Base-by-base conservation (phyloP, 2,888 invertebrate genomes). In the Leptopilina drosophilae region DNA sequence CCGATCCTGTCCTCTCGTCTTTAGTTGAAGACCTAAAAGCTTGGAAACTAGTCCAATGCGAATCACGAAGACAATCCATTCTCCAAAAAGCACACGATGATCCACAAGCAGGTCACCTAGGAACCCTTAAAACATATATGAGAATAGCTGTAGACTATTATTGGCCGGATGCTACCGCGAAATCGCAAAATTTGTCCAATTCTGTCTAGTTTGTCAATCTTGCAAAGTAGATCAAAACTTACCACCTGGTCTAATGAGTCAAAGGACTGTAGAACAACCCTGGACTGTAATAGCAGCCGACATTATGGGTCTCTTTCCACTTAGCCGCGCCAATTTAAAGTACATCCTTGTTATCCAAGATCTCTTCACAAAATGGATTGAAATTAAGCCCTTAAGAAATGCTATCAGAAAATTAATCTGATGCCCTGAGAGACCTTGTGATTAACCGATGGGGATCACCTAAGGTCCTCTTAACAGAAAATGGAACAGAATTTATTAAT, bases 311-410 rank as follows among this genome's bases (percentile, higher is more conserved):
- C 87, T 86, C 0, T 78, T 85, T 1, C 86, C 86, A 2, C 78
- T 62, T 0, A 80, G 79, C 0, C 65, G 42, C 14, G 0, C 46
- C 0, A 82, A 84, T 0, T 79, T 67, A 62, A 14, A 56, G 0
- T 87, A 84, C 53, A 56, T 86, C 5, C 49, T 87, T 1, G 83
- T 87, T 0, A 59, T 87, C 0, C 79, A 80, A 9, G 87, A 88
- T 64, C 66, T 81, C 2, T 87, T 87, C 56, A 83, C 81, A 0
- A 83, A 84, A 20, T 86, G 81, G 77, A 69, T 84, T 0, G 76
- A 85, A 26, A 76, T 82, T 1, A 62, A 64, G 12, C 83, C 87
- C 0, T 8, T 87, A 0, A 65, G 82, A 2, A 81, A 56, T 5
- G 86, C 86, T 1, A 85, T 78, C 5, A 81, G 83, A 0, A 64